Percentiles rank a stretch among this genome's conserved stretches.
phyloP scores from a whole-genome alignment of 2,113 vertebrate species.

The Uropsilus gracilis region DNA sequence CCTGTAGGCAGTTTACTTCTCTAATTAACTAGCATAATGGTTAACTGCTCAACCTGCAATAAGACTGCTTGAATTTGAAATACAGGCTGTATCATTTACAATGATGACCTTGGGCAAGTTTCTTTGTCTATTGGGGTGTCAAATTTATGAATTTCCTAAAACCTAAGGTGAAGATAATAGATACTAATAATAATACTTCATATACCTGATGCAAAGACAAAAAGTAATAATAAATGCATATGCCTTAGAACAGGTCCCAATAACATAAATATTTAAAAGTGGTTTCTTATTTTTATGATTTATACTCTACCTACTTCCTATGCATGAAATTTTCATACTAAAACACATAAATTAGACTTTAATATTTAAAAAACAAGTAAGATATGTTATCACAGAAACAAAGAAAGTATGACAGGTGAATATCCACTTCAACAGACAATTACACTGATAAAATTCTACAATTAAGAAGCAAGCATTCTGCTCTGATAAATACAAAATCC shows the following conservation, averaged over 20 bases:
- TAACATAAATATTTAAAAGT: not conserved
- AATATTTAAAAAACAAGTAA: no score
- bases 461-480: not conserved
- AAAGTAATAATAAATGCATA: not conserved
- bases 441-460: not conserved
- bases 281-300: slow-evolving; percentile 33
- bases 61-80: not conserved
- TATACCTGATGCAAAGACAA: not conserved
- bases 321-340: not conserved
- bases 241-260: not conserved
- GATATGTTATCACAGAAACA: not conserved
- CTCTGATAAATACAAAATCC: not conserved
- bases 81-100: not conserved
- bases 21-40: not conserved
- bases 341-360: slow-evolving; percentile 2
- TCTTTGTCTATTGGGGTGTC: not conserved
- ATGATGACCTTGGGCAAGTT: not conserved
- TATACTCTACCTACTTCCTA: not conserved
- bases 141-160: no score
- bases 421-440: not conserved
- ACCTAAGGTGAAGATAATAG: not conserved
- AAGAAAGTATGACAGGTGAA: not conserved
- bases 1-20: not conserved
- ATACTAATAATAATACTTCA: not conserved
- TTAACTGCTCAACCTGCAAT: not conserved